These are phyloP conservation scores for Pocillopora verrucosa DNA, from an alignment of 64 coral and sea anemone species.

Conservation along the genomic window DNA sequence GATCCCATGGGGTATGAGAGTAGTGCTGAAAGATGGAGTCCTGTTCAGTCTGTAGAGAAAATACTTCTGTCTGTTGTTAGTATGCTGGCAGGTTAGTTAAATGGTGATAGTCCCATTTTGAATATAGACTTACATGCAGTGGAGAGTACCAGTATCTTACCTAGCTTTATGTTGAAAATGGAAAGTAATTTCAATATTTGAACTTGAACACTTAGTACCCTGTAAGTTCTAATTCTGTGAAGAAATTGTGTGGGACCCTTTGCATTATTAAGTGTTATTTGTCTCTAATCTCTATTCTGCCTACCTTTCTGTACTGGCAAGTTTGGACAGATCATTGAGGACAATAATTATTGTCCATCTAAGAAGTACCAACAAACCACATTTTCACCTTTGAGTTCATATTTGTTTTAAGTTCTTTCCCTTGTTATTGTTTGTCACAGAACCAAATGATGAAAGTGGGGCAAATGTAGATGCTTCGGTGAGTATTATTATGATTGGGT, in stretches of 20 bases:
- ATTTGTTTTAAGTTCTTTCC: not conserved
- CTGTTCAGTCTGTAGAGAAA: slow-evolving; percentile 98
- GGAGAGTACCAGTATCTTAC: no score
- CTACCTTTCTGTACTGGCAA: no score
- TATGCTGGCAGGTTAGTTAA: slow-evolving; percentile 83
- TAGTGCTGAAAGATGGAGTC: slow-evolving; percentile 99
- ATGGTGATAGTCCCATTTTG: no score
- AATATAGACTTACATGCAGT: no score
- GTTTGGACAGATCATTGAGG: no score
- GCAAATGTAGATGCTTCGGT: slow-evolving; percentile 99
- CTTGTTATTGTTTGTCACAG: slow-evolving; percentile 23
- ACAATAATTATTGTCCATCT: not conserved
- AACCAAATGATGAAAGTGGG: slow-evolving; percentile 99
- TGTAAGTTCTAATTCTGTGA: no score
- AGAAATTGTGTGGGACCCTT: no score
- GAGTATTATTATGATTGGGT: slow-evolving; percentile 28
- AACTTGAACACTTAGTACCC: no score
- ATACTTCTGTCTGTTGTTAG: slow-evolving; percentile 97
- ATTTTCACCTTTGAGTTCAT: not conserved
- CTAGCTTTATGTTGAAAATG: no score
- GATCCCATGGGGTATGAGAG: slow-evolving; percentile 99
- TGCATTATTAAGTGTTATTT: no score
- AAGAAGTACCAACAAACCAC: not conserved
- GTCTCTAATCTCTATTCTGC: no score
- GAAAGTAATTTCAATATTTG: no score